Base-by-base conservation (phyloP, 2,797 vertebrate species). In the Microcaecilia unicolor region DNA sequence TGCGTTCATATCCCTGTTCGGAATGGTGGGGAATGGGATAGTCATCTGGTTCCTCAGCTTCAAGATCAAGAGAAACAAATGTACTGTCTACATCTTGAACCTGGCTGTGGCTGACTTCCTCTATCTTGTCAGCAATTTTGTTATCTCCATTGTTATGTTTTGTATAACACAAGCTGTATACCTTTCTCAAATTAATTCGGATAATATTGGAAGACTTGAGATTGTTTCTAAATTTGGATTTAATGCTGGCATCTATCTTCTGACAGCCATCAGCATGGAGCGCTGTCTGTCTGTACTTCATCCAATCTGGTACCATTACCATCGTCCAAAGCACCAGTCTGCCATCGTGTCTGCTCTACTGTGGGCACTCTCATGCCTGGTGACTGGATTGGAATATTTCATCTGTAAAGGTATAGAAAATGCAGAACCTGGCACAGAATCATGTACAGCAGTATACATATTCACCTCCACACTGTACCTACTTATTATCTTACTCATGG, bases 291-390 rank as follows among this genome's bases (percentile, higher is more conserved):
- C 66, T 0, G 51, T 67, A 23, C 37, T 71, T 8, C 55, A 32
- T 1, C 77, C 67, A 0, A 18, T 72, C 22, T 80, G 68, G 72
- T 64, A 65, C 47, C 62, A 54, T 23, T 66, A 48, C 6, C 55
- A 33, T 21, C 60, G 50, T n/a, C 70, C 64, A 0, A 35, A 15
- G 20, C 25, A 33, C 21, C 3, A 42, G 5, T 72, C 67, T 1
- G 10, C 15, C 3, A 1, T 20, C 12, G 10, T 38, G 22, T 70
- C 61, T 0, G 2, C 31, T 5, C 4, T 55, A 22, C 49, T 69
- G 40, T 76, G 66, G 66, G 8, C 6, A 2, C 10, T 67, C 6
- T 62, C 72, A 6, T 22, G 72, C 14, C 18, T 70, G 7, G 26
- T 75, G 5, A 62, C 64, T 25, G 2, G 9, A 0, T 31, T 72